Evolutionary conservation across 2,888 invertebrate species (phyloP), one percentile per base, ranked within the genome.

Genomic region (Bimastos eiseni): DNA sequence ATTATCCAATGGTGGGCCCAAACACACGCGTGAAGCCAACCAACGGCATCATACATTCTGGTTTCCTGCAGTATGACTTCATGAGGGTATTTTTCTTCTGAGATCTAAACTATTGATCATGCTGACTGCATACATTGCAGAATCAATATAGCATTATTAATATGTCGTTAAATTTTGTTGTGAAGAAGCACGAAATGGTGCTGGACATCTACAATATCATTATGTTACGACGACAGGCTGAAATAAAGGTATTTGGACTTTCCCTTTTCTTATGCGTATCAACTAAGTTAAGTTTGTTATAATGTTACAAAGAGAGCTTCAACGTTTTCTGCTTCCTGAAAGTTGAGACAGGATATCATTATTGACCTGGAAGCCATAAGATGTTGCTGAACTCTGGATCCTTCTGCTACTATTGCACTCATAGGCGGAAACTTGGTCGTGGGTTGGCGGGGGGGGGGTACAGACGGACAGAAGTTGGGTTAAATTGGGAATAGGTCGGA

Each of bases 161-260:
- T 70, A 30, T 4, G n/a, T 70, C n/a, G 70, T 70, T 70, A n/a
- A 70, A 5, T 70, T 70, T 8, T 70, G 70, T 70, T n/a, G 5
- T 70, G 30, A 70, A 92, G 92, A 34, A 89, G 11, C 90, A 37
- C 49, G 92, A 92, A 89, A 96, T 96, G 92, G 95, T 96, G 41
- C 95, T 99, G 91, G 98, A 99, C 95, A 96, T 98, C 38, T 97
- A 98, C 93, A 99, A 98, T 95, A 96, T 99, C 92, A 97, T 98
- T 49, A 96, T 99, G 90, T 97, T 98, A 41, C 96, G 99, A 89
- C 97, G 98, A 94, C 97, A 97, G 94, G 97, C 98, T 44, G 97
- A 98, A 94, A 96, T 98, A 94, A 98, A 99, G 96, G 97, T 86
- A 34, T 11, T 1, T 86, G 34, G 36, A 21, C 0, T 36, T 70